phyloP scores from a whole-genome alignment of 2,888 invertebrate genomes.

The Euplagia quadripunctaria region DNA sequence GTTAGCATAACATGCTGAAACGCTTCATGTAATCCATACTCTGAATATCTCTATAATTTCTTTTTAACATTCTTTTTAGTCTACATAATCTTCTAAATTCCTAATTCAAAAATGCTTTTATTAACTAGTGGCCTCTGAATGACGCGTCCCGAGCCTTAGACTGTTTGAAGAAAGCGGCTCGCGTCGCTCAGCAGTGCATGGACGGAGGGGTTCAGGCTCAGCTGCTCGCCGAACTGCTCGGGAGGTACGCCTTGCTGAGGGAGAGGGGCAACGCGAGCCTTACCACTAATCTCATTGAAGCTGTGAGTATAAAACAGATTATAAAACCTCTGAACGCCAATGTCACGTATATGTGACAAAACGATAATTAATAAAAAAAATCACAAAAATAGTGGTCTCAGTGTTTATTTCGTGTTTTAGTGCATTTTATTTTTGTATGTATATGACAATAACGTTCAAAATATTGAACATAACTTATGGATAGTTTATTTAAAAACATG shows the following conservation, averaged over 20 bases:
- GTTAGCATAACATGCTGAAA: too few species aligned
- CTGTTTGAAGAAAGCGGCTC: slow-evolving; percentile 97
- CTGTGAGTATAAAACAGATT: slow-evolving; percentile 67
- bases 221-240: slow-evolving; percentile 97
- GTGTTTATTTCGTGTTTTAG: too few species aligned
- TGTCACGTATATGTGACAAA: not conserved
- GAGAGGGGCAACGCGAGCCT: slow-evolving; percentile 93
- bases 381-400: not conserved
- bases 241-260: slow-evolving; percentile 97
- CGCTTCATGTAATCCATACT: too few species aligned
- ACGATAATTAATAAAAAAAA: not conserved
- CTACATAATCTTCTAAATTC: too few species aligned
- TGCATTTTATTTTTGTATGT: too few species aligned
- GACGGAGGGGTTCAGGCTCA: slow-evolving; percentile 98
- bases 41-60: too few species aligned
- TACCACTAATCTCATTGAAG: slow-evolving; percentile 86
- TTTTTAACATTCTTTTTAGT: too few species aligned
- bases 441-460: too few species aligned
- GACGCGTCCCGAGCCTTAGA: slow-evolving; percentile 97
- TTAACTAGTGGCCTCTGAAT: slow-evolving; percentile 89
- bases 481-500: not conserved
- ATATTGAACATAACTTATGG: too few species aligned
- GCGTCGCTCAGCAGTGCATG: slow-evolving; percentile 99
- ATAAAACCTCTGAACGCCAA: not conserved
- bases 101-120: too few species aligned